Conservation (phyloP, 2,888 invertebrate species). For the Calameuta idolon region DNA sequence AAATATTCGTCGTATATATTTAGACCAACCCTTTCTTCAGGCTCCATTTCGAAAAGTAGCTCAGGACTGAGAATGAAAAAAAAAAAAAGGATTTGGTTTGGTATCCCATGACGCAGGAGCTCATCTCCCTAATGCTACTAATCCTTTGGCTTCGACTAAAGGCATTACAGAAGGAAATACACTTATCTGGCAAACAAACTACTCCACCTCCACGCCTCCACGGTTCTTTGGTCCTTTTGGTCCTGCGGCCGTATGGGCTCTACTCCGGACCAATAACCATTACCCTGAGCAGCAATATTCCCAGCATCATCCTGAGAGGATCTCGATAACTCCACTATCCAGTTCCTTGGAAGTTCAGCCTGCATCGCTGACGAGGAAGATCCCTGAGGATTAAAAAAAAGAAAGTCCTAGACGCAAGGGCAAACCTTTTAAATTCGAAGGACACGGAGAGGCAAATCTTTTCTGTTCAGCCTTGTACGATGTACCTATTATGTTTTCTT, state of each 20-base stretch:
- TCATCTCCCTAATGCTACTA: constrained; percentile 28
- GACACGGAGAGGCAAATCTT: not conserved
- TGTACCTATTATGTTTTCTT: not conserved
- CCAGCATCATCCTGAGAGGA: not conserved
- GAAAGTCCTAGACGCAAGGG: not conserved
- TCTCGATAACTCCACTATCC: not conserved
- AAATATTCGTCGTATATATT: constrained; percentile 12
- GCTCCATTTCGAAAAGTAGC: constrained; percentile 41
- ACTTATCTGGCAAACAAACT: constrained; percentile 41
- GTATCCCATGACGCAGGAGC: constrained; percentile 27
- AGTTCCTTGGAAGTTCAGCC: not conserved
- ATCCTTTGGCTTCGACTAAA: constrained; percentile 12
- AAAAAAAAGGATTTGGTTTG: constrained; percentile 28
- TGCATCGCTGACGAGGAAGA: not conserved
- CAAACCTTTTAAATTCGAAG: not conserved
- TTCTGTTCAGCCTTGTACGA: not conserved
- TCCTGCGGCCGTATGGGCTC: not conserved
- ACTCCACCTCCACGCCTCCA: not conserved
- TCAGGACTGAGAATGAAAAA: constrained; percentile 3
- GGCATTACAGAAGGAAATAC: constrained; percentile 55
- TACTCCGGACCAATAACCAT: not conserved
- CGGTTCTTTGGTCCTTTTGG: not conserved
- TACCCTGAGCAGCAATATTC: not conserved
- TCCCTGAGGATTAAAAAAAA: not conserved
- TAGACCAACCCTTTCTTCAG: constrained; percentile 43